These are phyloP conservation scores for Medauroidea extradentata DNA, from an alignment of 1,140 invertebrate species.

Conservation along the genomic window DNA sequence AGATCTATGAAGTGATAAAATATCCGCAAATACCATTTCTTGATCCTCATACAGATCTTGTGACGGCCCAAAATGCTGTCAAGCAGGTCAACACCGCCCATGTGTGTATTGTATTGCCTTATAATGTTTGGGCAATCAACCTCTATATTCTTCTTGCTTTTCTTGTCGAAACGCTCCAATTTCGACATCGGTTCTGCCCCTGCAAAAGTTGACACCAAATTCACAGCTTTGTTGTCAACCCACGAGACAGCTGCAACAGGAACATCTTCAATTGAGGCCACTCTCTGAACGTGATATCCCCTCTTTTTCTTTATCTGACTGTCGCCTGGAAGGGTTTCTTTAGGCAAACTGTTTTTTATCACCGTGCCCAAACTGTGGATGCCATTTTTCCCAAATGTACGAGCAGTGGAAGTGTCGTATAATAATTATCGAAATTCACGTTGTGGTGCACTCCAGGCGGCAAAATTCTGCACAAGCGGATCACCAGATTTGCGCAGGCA, in stretches of 20 bases:
- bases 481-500: slow-evolving; percentile 20
- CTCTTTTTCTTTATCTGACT: slow-evolving; percentile 19
- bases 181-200: slow-evolving; percentile 33
- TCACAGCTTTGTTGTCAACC: slow-evolving; percentile 40
- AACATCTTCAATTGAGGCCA: slow-evolving; percentile 14
- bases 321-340: slow-evolving; percentile 20
- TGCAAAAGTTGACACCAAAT: slow-evolving; percentile 39
- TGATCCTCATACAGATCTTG: slow-evolving; percentile 27
- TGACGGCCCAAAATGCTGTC: slow-evolving; percentile 32
- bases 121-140: slow-evolving; percentile 33
- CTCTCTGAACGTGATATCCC: slow-evolving; percentile 14
- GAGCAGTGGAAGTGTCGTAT: slow-evolving; percentile 19
- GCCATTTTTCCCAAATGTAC: slow-evolving; percentile 15
- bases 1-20: slow-evolving; percentile 33
- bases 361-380: slow-evolving; percentile 22
- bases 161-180: slow-evolving; percentile 36
- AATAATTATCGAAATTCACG: slow-evolving; percentile 32
- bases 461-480: slow-evolving; percentile 20
- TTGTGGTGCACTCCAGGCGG: slow-evolving; percentile 11
- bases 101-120: slow-evolving; percentile 30
- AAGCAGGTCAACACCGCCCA: slow-evolving; percentile 34
- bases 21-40: slow-evolving; percentile 30
- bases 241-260: slow-evolving; percentile 21
- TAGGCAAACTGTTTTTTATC: slow-evolving; percentile 19
- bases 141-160: slow-evolving; percentile 33